Percentiles rank a stretch among this genome's conserved stretches.
Evolutionary conservation across 1,140 invertebrate species (phyloP).

Genomic region (Apis cerana): DNA sequence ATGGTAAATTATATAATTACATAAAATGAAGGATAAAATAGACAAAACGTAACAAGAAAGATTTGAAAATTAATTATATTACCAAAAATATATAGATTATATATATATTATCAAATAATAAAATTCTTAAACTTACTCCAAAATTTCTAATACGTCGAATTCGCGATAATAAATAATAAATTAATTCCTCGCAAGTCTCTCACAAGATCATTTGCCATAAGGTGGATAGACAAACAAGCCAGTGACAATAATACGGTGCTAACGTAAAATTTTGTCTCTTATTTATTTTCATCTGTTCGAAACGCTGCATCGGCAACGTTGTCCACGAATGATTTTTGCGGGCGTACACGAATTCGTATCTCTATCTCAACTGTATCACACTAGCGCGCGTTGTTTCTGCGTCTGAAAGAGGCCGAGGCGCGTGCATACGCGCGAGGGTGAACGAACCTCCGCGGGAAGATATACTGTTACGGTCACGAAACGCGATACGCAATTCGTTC

Average conservation of each 20-base stretch:
- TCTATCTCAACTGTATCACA: not conserved
- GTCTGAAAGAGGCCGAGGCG: not conserved
- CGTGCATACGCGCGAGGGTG: conserved; percentile 12
- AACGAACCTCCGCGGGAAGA: conserved; percentile 30
- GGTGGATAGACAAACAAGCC: not conserved
- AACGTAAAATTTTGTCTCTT: not conserved
- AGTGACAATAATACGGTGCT: not conserved
- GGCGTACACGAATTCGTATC: not conserved
- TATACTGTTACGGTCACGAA: conserved; percentile 30
- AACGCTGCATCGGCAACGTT: not conserved
- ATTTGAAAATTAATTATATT: too few species aligned
- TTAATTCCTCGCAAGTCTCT: too few species aligned
- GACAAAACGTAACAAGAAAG: too few species aligned
- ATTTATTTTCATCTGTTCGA: not conserved
- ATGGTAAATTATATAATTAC: too few species aligned
- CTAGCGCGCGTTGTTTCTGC: conserved; percentile 7
- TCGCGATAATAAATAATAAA: too few species aligned
- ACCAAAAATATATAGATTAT: too few species aligned
- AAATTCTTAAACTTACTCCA: too few species aligned
- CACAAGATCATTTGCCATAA: too few species aligned
- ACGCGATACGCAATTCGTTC: conserved; percentile 17
- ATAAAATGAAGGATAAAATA: too few species aligned
- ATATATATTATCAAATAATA: too few species aligned
- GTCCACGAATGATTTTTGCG: not conserved
- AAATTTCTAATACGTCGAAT: too few species aligned